These are phyloP conservation scores for Cyanoramphus novaezelandiae DNA, from an alignment of 2,113 vertebrate species.

Conservation along the genomic window DNA sequence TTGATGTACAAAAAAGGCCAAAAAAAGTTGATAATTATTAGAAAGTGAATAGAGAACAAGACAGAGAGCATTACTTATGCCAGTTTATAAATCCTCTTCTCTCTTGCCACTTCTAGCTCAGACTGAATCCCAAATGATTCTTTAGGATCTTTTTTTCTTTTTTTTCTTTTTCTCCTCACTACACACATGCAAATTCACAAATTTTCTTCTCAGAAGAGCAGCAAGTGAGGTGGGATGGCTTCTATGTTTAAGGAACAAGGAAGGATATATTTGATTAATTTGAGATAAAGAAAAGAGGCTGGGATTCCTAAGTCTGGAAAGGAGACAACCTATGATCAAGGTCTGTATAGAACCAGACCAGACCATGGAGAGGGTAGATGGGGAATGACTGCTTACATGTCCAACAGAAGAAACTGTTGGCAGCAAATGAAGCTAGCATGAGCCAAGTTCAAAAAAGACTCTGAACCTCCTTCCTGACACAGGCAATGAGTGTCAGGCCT, in stretches of 20 bases:
- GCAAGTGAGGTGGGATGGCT: not conserved
- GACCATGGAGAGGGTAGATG: not conserved
- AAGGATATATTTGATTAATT: not conserved
- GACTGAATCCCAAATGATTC: not conserved
- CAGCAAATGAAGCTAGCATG: not conserved
- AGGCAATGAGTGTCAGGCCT: not conserved
- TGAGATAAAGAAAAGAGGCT: not conserved
- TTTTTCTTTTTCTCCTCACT: not conserved
- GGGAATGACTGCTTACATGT: not conserved
- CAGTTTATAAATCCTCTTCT: not conserved
- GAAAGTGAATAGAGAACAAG: not conserved
- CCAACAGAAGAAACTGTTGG: not conserved
- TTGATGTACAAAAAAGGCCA: not conserved
- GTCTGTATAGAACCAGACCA: not conserved
- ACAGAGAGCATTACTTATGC: not conserved
- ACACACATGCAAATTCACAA: not conserved
- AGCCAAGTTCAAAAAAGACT: not conserved
- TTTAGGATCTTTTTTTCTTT: not conserved
- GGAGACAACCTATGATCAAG: accelerated
- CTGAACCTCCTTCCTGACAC: not conserved
- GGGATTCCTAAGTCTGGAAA: not conserved
- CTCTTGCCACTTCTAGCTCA: not conserved
- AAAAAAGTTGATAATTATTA: not conserved
- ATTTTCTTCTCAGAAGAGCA: not conserved
- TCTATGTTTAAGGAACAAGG: not conserved